phyloP scores from a whole-genome alignment of 1,140 invertebrate genomes.

The Heliothis subflexa region DNA sequence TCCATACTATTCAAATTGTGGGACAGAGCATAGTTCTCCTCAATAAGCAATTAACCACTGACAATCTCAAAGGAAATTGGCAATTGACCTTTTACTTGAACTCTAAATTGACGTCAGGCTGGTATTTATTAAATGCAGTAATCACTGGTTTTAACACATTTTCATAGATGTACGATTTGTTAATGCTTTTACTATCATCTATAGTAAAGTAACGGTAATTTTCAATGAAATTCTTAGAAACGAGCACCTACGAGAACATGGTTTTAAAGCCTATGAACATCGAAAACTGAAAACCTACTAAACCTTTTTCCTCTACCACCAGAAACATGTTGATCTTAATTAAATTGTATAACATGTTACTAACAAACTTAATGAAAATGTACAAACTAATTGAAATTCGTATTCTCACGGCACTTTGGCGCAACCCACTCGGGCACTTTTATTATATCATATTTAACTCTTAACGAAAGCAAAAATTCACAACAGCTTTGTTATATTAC shows the following conservation, averaged over 20 bases:
- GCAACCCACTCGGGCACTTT: constrained; percentile 38
- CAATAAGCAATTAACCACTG: constrained; percentile 73
- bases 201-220: background rate
- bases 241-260: no score
- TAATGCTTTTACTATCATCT: background rate
- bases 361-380: constrained; percentile 20
- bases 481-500: constrained; percentile 46
- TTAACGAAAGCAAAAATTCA: constrained; percentile 43
- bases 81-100: constrained; percentile 81
- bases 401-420: constrained; percentile 39
- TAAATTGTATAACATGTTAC: constrained; percentile 42
- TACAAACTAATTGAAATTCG: constrained; percentile 26
- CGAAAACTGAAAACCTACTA: constrained; percentile 29
- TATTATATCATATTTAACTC: constrained; percentile 45
- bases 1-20: background rate
- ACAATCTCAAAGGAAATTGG: constrained; percentile 82
- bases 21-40: constrained; percentile 35
- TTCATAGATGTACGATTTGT: constrained; percentile 22
- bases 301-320: constrained; percentile 7
- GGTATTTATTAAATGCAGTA: constrained; percentile 53
- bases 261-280: no score
- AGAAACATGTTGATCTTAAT: constrained; percentile 2
- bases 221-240: no score
- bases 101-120: constrained; percentile 68
- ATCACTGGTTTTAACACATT: constrained; percentile 40